Evolutionary conservation across 2,797 vertebrate genomes (phyloP), one percentile per base, ranked within the genome.

Genomic region (Adelosebastes latens): DNA sequence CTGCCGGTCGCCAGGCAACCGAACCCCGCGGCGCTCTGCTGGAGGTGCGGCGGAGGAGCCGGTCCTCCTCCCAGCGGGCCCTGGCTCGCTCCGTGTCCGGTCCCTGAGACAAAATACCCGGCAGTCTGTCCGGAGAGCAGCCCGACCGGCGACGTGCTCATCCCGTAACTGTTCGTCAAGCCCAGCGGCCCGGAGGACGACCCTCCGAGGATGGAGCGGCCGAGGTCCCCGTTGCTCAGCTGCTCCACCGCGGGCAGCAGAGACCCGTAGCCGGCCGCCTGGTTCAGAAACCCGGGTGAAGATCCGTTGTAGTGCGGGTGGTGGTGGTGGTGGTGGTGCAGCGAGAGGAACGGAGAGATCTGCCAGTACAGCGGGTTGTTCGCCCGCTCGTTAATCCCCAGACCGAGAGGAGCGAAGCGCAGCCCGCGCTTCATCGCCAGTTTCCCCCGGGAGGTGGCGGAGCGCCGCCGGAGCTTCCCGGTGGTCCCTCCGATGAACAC

Each of bases 401-500:
- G 24, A 1, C 94, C 94, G 42, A 96, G 82, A 1, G 95, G 95
- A 8, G 95, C 93, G 77, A 96, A 96, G 16, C 96, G 95, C 75
- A 96, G 93, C 25, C 96, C 96, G 36, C 95, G 93, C 75, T 96
- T 96, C 84, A 96, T 92, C 0, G 95, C 96, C 86, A 96, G 88
- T 11, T 96, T 96, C 1, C 95, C 96, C 32, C 96, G 86, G 39
- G 95, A 96, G 4, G 95, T 96, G 56, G 95, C 94, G 46, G 96
- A 96, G 77, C 96, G 95, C 61, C 96, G 67, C n/a, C 96, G 95
- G 10, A 96, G 95, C 87, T 96, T 96, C 20, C 96, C 96, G 0
- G 96, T 96, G 1, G 95, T 96, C 1, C 96, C 96, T 2, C 96
- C 96, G 82, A 96, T 96, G 74, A 96, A 96, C 0, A 96, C 96